Evolutionary conservation across 2,797 vertebrate genomes (phyloP).

Genomic region (Sebastes diploproa): DNA sequence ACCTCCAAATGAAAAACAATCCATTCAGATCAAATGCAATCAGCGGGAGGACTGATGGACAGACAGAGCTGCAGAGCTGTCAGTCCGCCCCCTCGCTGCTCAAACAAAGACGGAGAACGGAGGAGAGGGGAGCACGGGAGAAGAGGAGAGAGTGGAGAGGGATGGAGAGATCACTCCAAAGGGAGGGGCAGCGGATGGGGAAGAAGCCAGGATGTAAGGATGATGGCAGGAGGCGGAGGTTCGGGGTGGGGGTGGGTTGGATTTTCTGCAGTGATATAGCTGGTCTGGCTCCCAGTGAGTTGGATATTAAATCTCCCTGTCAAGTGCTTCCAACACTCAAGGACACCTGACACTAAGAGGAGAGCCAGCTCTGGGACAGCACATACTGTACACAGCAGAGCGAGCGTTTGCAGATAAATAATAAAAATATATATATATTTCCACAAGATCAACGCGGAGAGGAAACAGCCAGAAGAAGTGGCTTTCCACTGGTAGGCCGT

Average conservation of each 20-base stretch:
- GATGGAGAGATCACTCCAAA: constrained; percentile 67
- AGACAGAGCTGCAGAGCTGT: constrained; percentile 65
- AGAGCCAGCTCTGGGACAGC: constrained; percentile 64
- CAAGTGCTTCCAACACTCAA: constrained; percentile 91
- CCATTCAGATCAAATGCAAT: constrained; percentile 84
- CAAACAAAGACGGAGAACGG: constrained; percentile 68
- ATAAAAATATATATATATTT: not conserved
- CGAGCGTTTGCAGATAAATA: constrained; percentile 1
- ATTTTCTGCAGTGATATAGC: constrained; percentile 89
- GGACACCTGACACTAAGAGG: constrained; percentile 86
- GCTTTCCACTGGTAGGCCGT: not conserved
- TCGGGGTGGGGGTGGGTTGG: constrained; percentile 53
- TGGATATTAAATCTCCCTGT: constrained; percentile 94
- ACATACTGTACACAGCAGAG: constrained; percentile 43
- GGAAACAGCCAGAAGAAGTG: not conserved
- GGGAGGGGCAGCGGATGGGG: constrained; percentile 61
- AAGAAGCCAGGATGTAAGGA: constrained; percentile 75
- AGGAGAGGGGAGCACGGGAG: constrained; percentile 30
- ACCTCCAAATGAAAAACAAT: constrained; percentile 83
- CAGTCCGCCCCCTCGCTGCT: constrained; percentile 57
- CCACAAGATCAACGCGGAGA: constrained; percentile 26
- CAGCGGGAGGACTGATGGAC: constrained; percentile 73
- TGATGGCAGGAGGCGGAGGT: constrained; percentile 70
- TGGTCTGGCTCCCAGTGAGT: constrained; percentile 86
- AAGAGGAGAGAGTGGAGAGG: constrained; percentile 41